phyloP scores from a whole-genome alignment of 2,888 invertebrate species.

The Drosophila ustulata region DNA sequence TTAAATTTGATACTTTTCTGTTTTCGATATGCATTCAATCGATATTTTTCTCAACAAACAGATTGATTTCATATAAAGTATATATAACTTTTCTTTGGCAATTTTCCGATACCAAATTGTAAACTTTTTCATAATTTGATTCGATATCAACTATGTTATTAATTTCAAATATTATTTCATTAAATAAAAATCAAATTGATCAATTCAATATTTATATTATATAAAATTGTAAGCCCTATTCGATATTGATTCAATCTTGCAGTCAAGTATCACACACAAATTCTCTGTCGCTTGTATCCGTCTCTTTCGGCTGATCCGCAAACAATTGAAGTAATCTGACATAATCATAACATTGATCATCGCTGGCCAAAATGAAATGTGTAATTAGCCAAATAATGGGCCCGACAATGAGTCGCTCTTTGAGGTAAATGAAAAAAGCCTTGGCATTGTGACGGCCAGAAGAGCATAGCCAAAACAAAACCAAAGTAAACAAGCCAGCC shows the following conservation, averaged over 20 bases:
- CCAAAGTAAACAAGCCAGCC: slow-evolving; percentile 23
- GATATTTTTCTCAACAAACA: too few species aligned
- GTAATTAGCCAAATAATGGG: slow-evolving; percentile 70
- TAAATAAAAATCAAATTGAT: not conserved
- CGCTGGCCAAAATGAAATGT: slow-evolving; percentile 52
- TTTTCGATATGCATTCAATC: too few species aligned
- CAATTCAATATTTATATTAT: not conserved
- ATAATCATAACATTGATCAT: slow-evolving; percentile 54
- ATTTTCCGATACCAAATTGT: too few species aligned
- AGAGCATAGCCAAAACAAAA: slow-evolving; percentile 44
- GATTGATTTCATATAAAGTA: too few species aligned
- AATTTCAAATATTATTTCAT: not conserved
- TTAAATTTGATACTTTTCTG: not conserved
- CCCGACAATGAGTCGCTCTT: slow-evolving; percentile 49
- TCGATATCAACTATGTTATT: too few species aligned
- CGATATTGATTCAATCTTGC: not conserved
- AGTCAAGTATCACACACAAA: not conserved
- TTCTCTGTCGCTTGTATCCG: not conserved
- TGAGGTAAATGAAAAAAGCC: slow-evolving; percentile 50
- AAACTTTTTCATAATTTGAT: too few species aligned
- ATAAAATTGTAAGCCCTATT: not conserved
- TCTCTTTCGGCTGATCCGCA: slow-evolving; percentile 13
- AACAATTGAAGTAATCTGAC: slow-evolving; percentile 42
- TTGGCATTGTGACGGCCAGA: slow-evolving; percentile 72
- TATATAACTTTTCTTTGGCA: too few species aligned